phyloP scores from a whole-genome alignment of 2,113 vertebrate species.

The Elachura formosa region DNA sequence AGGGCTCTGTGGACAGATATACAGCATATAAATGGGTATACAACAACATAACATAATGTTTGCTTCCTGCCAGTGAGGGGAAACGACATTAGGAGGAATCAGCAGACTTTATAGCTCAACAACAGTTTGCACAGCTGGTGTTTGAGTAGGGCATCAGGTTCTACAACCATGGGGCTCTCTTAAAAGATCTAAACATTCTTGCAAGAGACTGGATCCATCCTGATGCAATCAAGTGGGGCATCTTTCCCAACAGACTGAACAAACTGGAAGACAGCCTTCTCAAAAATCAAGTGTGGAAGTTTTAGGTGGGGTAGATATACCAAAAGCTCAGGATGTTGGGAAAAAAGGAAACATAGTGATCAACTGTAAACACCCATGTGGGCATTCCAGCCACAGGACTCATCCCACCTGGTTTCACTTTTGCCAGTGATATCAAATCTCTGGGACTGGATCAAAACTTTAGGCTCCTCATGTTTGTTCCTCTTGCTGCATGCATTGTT shows the following conservation, averaged over 20 bases:
- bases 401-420: not conserved
- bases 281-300: not conserved
- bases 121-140: not conserved
- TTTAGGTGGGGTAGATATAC: not conserved
- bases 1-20: not conserved
- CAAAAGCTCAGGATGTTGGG: not conserved
- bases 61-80: not conserved
- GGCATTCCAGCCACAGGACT: not conserved
- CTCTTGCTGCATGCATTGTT: fast-evolving
- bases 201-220: not conserved
- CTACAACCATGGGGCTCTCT: not conserved
- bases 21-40: too few relatives aligned
- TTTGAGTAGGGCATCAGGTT: not conserved
- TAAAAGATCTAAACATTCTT: not conserved
- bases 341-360: not conserved
- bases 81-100: not conserved
- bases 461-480: not conserved
- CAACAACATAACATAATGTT: not conserved
- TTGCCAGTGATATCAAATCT: too few relatives aligned
- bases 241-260: not conserved
- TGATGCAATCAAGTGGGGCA: not conserved
- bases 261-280: not conserved
- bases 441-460: not conserved
- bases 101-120: not conserved
- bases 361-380: fast-evolving